Conservation (phyloP, 2,797 vertebrate genomes). For the Spheniscus humboldti region DNA sequence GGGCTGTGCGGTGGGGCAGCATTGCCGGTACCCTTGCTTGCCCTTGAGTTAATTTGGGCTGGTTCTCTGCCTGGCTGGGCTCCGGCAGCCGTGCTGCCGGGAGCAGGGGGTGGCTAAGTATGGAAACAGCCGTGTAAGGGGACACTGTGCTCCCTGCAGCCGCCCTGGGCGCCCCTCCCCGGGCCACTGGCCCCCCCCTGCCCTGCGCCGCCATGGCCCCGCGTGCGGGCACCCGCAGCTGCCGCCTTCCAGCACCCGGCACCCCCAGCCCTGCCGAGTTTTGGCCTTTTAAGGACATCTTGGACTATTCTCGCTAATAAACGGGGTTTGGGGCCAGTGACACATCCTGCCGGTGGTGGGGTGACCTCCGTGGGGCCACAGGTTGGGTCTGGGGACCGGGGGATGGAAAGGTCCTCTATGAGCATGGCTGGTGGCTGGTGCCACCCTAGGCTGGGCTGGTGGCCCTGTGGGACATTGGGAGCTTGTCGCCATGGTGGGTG, state of each 20-base stretch:
- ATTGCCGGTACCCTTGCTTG: conserved; percentile 85
- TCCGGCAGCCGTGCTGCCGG: conserved; percentile 78
- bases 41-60: conserved; percentile 90
- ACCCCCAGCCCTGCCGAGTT: conserved; percentile 78
- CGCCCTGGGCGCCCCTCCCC: conserved; percentile 38
- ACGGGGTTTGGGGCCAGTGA: background rate
- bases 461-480: background rate
- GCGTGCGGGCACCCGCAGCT: conserved; percentile 80
- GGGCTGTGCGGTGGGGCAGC: background rate
- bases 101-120: conserved; percentile 89
- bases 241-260: conserved; percentile 83
- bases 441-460: background rate
- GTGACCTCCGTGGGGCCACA: rapidly evolving
- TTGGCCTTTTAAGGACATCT: conserved; percentile 92
- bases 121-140: conserved; percentile 91
- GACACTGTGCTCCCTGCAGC: conserved; percentile 71
- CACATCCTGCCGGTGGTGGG: rapidly evolving
- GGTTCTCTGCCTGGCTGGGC: conserved; percentile 63
- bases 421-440: background rate
- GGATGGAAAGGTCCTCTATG: rapidly evolving
- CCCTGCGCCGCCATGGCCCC: conserved; percentile 35
- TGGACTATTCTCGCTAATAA: conserved; percentile 72
- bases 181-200: background rate
- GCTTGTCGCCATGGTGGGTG: background rate
- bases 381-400: rapidly evolving